These are phyloP conservation scores for Colius striatus DNA, from an alignment of 2,113 vertebrate genomes.

Conservation along the genomic window DNA sequence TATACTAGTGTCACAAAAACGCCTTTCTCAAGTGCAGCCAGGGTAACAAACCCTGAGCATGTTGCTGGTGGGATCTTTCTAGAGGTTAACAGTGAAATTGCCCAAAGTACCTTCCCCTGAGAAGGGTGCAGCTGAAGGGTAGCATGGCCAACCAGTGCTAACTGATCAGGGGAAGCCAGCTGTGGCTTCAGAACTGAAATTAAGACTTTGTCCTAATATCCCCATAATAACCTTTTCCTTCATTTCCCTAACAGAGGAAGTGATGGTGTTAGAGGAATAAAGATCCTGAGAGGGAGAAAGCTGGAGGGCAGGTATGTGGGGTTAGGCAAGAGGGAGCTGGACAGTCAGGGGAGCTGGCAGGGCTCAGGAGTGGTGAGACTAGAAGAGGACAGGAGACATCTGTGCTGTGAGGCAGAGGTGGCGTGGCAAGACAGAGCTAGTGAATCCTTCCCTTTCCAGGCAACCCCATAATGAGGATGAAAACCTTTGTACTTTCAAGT, in stretches of 20 bases:
- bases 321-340: neutral
- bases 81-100: neutral
- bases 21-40: neutral
- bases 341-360: neutral
- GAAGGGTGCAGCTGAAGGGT: neutral
- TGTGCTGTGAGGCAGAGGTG: too few relatives aligned
- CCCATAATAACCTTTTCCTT: neutral
- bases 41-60: neutral
- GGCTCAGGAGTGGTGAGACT: neutral
- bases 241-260: neutral
- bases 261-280: neutral
- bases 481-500: neutral
- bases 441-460: neutral
- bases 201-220: neutral
- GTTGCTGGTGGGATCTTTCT: neutral
- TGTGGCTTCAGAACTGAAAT: neutral
- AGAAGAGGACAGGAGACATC: neutral
- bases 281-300: neutral
- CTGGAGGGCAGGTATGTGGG: neutral
- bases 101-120: neutral
- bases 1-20: neutral
- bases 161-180: neutral
- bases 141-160: neutral
- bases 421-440: neutral
- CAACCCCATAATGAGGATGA: rapidly evolving